Evolutionary conservation across 2,888 invertebrate genomes (phyloP).

Genomic region (Invenusta paracnida): DNA sequence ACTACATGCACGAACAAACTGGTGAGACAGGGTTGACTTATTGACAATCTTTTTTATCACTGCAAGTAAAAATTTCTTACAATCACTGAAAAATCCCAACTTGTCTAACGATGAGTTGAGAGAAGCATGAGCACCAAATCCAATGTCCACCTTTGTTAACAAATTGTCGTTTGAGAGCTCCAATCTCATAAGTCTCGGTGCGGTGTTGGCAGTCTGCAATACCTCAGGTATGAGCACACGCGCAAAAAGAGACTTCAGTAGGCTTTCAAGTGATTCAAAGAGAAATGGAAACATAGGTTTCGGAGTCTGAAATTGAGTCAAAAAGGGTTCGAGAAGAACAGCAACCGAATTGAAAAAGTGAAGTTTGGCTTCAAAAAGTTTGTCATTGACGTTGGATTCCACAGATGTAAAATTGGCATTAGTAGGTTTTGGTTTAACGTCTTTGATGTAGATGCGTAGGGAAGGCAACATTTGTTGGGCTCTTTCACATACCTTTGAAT

Average conservation of each 20-base stretch:
- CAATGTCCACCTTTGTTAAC: neutral
- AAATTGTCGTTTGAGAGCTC: neutral
- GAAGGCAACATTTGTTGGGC: neutral
- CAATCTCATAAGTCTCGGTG: too few species aligned
- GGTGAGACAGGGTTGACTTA: neutral
- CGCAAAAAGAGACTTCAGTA: too few species aligned
- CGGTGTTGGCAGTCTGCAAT: too few species aligned
- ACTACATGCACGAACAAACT: constrained; percentile 1
- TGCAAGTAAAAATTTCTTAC: neutral
- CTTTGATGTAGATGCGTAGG: neutral
- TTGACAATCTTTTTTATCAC: neutral
- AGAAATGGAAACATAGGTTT: constrained; percentile 29
- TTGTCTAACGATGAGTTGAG: neutral
- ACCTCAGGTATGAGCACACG: too few species aligned
- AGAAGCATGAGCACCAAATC: neutral
- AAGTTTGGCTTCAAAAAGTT: neutral
- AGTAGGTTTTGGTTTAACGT: neutral
- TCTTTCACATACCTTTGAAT: neutral
- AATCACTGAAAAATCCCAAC: neutral
- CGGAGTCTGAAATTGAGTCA: neutral
- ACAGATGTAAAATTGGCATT: neutral
- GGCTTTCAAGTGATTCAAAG: neutral
- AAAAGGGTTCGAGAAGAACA: neutral
- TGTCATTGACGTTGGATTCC: neutral
- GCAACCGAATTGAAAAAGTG: neutral